Evolutionary conservation across 2,797 vertebrate genomes (phyloP).

Genomic region (Poeciliopsis paucimaculata): DNA sequence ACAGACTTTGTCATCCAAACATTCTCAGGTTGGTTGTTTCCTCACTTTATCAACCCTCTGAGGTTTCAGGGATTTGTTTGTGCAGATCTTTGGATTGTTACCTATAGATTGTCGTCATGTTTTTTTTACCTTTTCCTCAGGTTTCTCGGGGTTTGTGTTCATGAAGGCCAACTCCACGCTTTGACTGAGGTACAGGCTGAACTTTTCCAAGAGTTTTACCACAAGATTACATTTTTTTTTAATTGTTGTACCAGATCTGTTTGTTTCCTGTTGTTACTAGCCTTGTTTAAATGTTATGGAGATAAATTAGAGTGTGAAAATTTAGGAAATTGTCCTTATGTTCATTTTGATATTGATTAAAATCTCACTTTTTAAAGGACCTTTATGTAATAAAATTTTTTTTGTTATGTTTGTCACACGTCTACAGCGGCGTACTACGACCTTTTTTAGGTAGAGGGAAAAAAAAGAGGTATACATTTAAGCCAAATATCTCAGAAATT

Average conservation of each 20-base stretch:
- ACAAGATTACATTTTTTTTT: neutral
- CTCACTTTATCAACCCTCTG: neutral
- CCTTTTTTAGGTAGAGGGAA: too few species aligned
- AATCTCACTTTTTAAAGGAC: neutral
- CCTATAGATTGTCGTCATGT: neutral
- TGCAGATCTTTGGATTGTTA: neutral
- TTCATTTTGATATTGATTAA: neutral
- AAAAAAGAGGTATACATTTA: too few species aligned
- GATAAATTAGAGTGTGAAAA: neutral
- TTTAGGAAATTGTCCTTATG: neutral
- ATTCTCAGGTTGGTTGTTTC: slow-evolving; percentile 73
- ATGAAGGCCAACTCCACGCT: slow-evolving; percentile 95
- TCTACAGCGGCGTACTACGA: too few species aligned
- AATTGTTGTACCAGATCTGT: neutral
- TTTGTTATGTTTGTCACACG: too few species aligned
- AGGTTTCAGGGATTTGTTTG: neutral
- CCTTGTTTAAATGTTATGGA: too few species aligned
- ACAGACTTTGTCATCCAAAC: slow-evolving; percentile 94
- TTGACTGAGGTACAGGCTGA: slow-evolving; percentile 88
- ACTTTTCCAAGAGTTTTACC: too few species aligned
- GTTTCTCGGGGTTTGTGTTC: slow-evolving; percentile 95
- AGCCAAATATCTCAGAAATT: too few species aligned
- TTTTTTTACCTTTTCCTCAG: slow-evolving; percentile 64
- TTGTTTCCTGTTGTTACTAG: neutral
- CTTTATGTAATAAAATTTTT: too few species aligned